These are phyloP conservation scores for Circaetus gallicus DNA, from an alignment of 2,113 vertebrate genomes.

Conservation along the genomic window DNA sequence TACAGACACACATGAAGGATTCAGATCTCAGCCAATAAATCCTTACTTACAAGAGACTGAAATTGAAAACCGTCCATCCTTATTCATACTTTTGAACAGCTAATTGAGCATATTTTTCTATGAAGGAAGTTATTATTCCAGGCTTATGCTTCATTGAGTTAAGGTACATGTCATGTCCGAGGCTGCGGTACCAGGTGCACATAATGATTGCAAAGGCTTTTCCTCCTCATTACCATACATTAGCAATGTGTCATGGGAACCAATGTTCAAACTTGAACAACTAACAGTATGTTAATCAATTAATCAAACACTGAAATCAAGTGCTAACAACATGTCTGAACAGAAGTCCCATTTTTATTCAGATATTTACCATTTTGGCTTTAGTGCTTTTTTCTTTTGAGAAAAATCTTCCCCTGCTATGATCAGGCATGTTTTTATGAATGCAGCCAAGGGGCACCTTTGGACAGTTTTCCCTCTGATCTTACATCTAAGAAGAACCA, in stretches of 20 bases:
- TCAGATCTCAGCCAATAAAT: background rate
- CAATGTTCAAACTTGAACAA: background rate
- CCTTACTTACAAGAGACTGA: background rate
- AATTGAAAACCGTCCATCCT: background rate
- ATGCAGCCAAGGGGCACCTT: background rate
- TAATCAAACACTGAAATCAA: background rate
- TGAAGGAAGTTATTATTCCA: background rate
- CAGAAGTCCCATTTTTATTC: background rate
- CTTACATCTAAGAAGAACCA: background rate
- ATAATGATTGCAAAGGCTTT: background rate
- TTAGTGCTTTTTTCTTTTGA: background rate
- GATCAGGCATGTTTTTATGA: background rate
- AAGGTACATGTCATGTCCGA: background rate
- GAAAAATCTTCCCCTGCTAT: background rate
- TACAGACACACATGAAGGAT: background rate
- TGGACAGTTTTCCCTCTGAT: background rate
- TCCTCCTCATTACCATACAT: background rate
- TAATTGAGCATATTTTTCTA: constrained; percentile 11
- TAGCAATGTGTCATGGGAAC: background rate
- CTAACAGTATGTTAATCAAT: background rate
- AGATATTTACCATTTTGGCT: background rate
- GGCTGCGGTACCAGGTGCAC: background rate
- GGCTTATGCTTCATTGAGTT: background rate
- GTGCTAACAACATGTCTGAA: background rate
- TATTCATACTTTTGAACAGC: background rate